Evolutionary conservation across 2,113 vertebrate genomes (phyloP).

Genomic region (Neopipo cinnamomea): DNA sequence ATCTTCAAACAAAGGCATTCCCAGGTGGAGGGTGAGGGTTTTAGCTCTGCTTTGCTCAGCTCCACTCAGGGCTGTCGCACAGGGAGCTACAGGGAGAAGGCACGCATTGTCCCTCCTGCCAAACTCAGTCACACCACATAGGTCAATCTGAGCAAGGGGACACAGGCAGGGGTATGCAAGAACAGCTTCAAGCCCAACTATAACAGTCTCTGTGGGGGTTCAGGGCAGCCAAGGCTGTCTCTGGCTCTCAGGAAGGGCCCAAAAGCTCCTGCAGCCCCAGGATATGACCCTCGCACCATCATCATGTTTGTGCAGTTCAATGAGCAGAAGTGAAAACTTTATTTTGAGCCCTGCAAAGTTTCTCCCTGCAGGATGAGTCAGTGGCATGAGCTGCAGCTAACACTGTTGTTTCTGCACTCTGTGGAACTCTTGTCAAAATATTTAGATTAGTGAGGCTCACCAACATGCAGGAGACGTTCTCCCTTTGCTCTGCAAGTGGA

Average conservation of each 20-base stretch:
- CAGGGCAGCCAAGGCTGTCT: background rate
- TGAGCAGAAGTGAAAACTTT: background rate
- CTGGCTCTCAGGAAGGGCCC: background rate
- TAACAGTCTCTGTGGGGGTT: background rate
- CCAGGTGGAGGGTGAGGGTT: background rate
- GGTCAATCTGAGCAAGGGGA: background rate
- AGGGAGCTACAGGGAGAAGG: background rate
- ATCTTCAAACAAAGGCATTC: background rate
- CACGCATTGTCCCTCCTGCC: accelerated
- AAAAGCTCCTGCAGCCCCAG: background rate
- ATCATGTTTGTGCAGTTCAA: background rate
- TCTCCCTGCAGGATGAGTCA: constrained; percentile 29
- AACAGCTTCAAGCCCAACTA: background rate
- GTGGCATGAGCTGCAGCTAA: background rate
- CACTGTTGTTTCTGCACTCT: constrained; percentile 4
- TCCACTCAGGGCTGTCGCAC: accelerated
- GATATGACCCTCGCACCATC: background rate
- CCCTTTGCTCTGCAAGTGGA: background rate
- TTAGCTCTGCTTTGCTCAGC: background rate
- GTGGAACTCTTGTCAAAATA: constrained; percentile 42
- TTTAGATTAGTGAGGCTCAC: constrained; percentile 24
- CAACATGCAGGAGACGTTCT: background rate
- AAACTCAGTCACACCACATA: background rate
- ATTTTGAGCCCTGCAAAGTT: background rate
- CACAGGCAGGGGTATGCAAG: accelerated